Evolutionary conservation across 2,113 vertebrate species (phyloP), one percentile per base, ranked within the genome.

Genomic region (Nettapus auritus): DNA sequence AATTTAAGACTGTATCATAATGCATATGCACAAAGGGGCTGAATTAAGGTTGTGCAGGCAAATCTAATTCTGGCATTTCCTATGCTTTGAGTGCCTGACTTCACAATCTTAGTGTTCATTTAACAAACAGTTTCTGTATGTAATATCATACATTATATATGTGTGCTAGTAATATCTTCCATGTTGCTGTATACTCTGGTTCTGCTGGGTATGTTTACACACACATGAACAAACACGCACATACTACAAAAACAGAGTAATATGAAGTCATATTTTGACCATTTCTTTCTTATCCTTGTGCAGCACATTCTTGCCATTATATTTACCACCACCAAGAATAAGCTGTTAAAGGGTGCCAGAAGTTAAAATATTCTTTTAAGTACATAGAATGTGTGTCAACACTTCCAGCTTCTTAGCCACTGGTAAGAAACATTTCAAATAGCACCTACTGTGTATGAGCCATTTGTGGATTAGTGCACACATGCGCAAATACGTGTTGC

Each of bases 1-100:
- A 97, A 97, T 97, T 97, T 95, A 96, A 97, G 95, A 96, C 68
- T 85, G 88, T 90, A 96, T 97, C 96, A 94, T 96, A 96, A 97
- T 97, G 95, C 95, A 96, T 96, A 96, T 95, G 95, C 95, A 97
- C 94, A 96, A 97, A 94, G 36, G 93, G 94, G 89, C 82, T 97
- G 96, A 96, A 96, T 94, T 96, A 97, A 96, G 95, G 93, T 96
- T 97, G 96, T 97, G 95, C 96, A 94, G 95, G n/a, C 94, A 95
- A 96, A 96, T 97, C 89, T 97, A 97, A 97, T 96, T 96, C 93
- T 96, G 87, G 96, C 91, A 97, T 97, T 97, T 96, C 91, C 63
- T 76, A 74, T 77, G 94, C 84, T 88, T 91, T 89, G 82, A 96
- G 89, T 67, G 93, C 96, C 96, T 97, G 96, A 97, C 95, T 97